Evolutionary conservation across 2,888 invertebrate species (phyloP).

Genomic region (Megaustenia siamemsis): DNA sequence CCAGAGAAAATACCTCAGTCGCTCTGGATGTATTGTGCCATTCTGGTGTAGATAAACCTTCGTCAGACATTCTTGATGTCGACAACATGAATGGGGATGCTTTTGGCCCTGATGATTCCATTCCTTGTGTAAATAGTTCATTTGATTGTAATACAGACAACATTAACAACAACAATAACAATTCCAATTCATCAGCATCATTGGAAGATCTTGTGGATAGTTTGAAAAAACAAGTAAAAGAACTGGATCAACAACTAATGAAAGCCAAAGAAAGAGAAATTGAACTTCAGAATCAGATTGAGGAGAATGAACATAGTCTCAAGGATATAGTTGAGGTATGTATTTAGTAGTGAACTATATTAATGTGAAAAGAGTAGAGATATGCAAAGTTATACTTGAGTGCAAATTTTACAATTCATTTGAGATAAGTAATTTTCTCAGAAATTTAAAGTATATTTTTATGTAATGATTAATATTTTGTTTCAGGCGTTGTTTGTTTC

Average conservation of each 20-base stretch:
- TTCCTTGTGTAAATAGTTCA: slow-evolving; percentile 38
- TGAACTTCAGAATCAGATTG: slow-evolving; percentile 53
- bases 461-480: too few relatives aligned
- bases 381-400: too few relatives aligned
- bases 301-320: slow-evolving; percentile 59
- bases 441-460: too few relatives aligned
- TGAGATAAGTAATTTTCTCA: too few relatives aligned
- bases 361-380: too few relatives aligned
- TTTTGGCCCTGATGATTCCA: slow-evolving; percentile 12
- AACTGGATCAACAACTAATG: slow-evolving; percentile 40
- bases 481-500: too few relatives aligned
- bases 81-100: background rate
- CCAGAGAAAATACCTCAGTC: slow-evolving; percentile 11
- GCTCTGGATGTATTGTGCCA: slow-evolving; percentile 1
- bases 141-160: slow-evolving; percentile 21
- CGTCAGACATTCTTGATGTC: background rate
- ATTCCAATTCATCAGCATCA: slow-evolving; percentile 13
- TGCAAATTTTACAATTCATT: too few relatives aligned
- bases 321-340: slow-evolving; percentile 59
- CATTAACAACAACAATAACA: slow-evolving; percentile 46
- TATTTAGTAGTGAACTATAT: background rate
- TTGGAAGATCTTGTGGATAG: slow-evolving; percentile 49
- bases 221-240: slow-evolving; percentile 49
- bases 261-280: slow-evolving; percentile 43
- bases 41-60: background rate